These are phyloP conservation scores for Bellardia pandia DNA, from an alignment of 2,888 invertebrate species.

Conservation along the genomic window DNA sequence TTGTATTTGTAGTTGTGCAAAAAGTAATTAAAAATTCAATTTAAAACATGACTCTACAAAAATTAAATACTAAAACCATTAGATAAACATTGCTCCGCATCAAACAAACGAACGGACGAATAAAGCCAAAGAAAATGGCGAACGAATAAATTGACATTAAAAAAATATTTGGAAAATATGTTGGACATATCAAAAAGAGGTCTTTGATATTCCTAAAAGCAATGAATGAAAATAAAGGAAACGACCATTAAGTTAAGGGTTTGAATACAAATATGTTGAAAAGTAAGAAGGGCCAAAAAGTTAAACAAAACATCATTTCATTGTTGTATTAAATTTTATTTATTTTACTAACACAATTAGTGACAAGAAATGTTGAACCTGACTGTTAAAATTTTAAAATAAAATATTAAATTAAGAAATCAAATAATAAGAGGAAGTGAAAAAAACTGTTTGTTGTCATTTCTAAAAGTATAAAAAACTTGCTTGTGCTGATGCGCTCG, in stretches of 20 bases:
- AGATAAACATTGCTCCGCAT: conserved; percentile 1
- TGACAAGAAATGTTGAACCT: too few species aligned
- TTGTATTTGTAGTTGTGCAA: not conserved
- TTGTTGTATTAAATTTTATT: not conserved
- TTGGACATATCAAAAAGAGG: conserved; percentile 3
- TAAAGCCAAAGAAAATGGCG: not conserved
- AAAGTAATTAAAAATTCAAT: conserved; percentile 56
- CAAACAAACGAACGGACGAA: not conserved
- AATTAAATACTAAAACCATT: conserved; percentile 44
- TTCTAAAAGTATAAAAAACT: too few species aligned
- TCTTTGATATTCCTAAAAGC: conserved; percentile 36
- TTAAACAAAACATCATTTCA: not conserved
- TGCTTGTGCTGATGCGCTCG: too few species aligned
- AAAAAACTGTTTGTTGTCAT: not conserved
- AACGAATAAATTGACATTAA: conserved; percentile 32
- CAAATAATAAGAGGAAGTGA: too few species aligned
- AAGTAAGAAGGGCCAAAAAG: not conserved
- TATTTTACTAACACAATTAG: too few species aligned
- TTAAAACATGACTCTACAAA: conserved; percentile 37
- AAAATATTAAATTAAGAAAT: not conserved
- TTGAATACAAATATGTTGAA: conserved; percentile 9
- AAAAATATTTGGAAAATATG: conserved; percentile 46
- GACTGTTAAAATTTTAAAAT: not conserved
- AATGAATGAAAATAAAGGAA: conserved; percentile 7
- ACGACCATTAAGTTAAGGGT: not conserved